Conservation (phyloP, 2,797 vertebrate species). For the Danio kyathit region DNA sequence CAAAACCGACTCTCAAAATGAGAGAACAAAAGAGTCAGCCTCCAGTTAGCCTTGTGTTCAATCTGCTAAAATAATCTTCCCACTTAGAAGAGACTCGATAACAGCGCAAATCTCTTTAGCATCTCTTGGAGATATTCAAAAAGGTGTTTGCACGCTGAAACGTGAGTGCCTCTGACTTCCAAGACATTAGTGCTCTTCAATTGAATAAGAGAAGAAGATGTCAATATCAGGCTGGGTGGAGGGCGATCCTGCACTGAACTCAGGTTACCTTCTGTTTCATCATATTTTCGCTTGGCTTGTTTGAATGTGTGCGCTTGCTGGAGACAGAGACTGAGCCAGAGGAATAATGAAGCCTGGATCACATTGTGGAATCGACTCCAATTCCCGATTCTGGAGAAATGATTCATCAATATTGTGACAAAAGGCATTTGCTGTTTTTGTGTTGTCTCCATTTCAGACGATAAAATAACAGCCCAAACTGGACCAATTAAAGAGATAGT, state of each 20-base stretch:
- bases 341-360: conserved; percentile 27
- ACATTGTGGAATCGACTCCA: too few species aligned
- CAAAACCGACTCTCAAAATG: background rate
- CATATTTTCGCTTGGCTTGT: conserved; percentile 59
- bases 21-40: background rate
- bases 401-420: too few species aligned
- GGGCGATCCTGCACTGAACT: conserved; percentile 37
- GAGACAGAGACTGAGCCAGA: background rate
- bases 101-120: conserved; percentile 34
- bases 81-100: conserved; percentile 8
- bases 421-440: too few species aligned
- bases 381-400: too few species aligned
- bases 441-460: too few species aligned
- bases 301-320: conserved; percentile 49
- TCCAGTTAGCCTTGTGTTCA: background rate
- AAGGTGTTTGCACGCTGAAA: conserved; percentile 29
- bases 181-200: conserved; percentile 45
- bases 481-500: too few species aligned
- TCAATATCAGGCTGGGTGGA: conserved; percentile 53
- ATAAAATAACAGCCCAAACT: too few species aligned
- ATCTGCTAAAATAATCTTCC: background rate
- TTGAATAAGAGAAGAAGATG: conserved; percentile 37
- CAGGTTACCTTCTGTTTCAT: conserved; percentile 66
- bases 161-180: conserved; percentile 19
- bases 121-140: conserved; percentile 26